Conservation (phyloP, 2,113 vertebrate species). For the Brachypodius melanocephalos region DNA sequence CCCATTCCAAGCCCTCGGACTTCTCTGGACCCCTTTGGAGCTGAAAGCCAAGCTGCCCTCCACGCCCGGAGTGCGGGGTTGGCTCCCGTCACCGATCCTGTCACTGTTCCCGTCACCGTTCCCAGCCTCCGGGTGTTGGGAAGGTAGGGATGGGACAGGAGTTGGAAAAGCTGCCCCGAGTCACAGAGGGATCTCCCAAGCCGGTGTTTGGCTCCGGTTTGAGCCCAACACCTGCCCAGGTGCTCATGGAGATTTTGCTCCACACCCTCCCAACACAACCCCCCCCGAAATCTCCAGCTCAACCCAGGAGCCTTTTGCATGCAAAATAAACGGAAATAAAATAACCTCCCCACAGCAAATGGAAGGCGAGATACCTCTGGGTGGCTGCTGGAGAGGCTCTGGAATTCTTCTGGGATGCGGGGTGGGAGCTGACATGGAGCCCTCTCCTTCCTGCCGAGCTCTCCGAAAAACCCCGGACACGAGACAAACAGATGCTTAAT, state of each 20-base stretch:
- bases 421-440: not conserved
- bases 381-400: not conserved
- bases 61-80: not conserved
- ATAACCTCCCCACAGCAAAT: not conserved
- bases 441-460: not conserved
- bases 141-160: not conserved
- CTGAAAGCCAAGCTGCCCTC: conserved; percentile 28
- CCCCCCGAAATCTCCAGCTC: not conserved
- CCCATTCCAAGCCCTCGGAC: not conserved
- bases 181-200: not conserved
- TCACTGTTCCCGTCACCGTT: accelerated
- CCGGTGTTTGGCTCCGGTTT: not conserved
- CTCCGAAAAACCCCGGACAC: not conserved
- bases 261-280: not conserved
- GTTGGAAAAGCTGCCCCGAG: not conserved
- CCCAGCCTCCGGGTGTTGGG: accelerated
- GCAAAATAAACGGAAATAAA: not conserved
- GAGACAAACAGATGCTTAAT: no score
- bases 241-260: accelerated
- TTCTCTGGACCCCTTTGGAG: not conserved
- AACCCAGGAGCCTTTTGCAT: not conserved
- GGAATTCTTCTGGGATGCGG: not conserved
- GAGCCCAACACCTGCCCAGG: accelerated
- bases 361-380: not conserved
- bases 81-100: accelerated